These are phyloP conservation scores for Cairina moschata DNA, from an alignment of 2,113 vertebrate species.

Conservation along the genomic window DNA sequence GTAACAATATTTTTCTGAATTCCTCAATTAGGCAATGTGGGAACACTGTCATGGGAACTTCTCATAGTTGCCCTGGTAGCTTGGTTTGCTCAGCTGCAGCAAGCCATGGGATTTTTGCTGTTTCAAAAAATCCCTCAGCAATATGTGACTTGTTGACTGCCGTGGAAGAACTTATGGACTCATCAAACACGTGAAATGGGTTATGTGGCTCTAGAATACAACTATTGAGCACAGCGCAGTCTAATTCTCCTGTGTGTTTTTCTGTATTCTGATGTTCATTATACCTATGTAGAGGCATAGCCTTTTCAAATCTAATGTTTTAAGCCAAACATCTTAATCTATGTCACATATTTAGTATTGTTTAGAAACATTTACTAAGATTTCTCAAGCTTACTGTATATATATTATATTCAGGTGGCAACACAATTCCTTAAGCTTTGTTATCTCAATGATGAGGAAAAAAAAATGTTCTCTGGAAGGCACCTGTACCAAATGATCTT, in stretches of 20 bases:
- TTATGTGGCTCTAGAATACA: neutral
- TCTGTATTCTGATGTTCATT: neutral
- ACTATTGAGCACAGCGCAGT: neutral
- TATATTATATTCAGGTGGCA: neutral
- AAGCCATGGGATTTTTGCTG: too few species aligned
- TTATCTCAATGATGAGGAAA: neutral
- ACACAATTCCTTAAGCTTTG: neutral
- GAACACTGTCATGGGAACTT: too few species aligned
- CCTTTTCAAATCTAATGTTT: neutral
- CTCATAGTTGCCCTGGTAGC: too few species aligned
- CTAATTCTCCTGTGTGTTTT: neutral
- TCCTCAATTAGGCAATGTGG: too few species aligned
- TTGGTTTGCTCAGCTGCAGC: too few species aligned
- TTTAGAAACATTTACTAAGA: neutral
- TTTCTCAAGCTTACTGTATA: neutral
- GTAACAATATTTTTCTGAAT: too few species aligned
- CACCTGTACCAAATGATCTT: neutral
- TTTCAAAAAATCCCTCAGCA: too few species aligned
- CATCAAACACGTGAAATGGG: neutral
- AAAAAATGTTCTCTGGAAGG: neutral
- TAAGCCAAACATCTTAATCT: neutral
- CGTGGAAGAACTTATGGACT: neutral
- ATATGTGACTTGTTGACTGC: neutral
- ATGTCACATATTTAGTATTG: neutral
- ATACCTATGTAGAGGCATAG: neutral